Conservation (phyloP, 2,113 vertebrate genomes). For the Cariama cristata region DNA sequence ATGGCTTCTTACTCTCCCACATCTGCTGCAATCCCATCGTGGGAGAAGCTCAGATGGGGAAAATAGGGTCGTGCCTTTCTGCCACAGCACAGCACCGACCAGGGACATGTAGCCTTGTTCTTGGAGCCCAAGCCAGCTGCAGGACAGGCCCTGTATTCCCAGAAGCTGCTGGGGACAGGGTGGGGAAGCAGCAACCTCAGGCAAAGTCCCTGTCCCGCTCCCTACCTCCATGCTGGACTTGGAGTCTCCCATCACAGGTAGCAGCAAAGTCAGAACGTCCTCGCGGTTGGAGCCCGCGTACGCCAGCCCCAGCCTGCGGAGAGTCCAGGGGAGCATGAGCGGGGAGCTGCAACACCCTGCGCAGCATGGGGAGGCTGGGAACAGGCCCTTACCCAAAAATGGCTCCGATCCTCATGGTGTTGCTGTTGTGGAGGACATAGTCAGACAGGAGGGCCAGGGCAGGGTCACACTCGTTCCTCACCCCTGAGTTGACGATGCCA, state of each 20-base stretch:
- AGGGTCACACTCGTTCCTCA: conserved; percentile 97
- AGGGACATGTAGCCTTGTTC: neutral
- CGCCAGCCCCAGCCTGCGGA: conserved; percentile 88
- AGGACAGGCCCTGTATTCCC: neutral
- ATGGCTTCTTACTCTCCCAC: neutral
- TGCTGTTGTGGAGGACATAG: conserved; percentile 98
- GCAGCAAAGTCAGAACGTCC: conserved; percentile 94
- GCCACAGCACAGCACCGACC: neutral
- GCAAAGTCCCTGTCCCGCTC: neutral
- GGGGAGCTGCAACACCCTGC: neutral
- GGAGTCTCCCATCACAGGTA: conserved; percentile 97
- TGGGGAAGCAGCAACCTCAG: neutral
- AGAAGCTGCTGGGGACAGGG: rapidly evolving
- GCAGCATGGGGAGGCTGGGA: rapidly evolving
- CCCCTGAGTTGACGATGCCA: conserved; percentile 96
- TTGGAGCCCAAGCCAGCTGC: neutral
- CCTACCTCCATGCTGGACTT: conserved; percentile 98
- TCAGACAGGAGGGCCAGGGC: conserved; percentile 95
- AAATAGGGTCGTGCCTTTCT: neutral
- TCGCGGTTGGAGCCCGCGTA: conserved; percentile 97
- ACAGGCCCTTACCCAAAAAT: conserved; percentile 93
- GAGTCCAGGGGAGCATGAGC: neutral
- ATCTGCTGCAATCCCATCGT: neutral
- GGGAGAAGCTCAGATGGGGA: neutral
- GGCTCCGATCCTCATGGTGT: conserved; percentile 96